Percentiles rank a stretch among this genome's conserved stretches.
phyloP scores from a whole-genome alignment of 2,888 invertebrate species.

The Pseudanteris insignis region DNA sequence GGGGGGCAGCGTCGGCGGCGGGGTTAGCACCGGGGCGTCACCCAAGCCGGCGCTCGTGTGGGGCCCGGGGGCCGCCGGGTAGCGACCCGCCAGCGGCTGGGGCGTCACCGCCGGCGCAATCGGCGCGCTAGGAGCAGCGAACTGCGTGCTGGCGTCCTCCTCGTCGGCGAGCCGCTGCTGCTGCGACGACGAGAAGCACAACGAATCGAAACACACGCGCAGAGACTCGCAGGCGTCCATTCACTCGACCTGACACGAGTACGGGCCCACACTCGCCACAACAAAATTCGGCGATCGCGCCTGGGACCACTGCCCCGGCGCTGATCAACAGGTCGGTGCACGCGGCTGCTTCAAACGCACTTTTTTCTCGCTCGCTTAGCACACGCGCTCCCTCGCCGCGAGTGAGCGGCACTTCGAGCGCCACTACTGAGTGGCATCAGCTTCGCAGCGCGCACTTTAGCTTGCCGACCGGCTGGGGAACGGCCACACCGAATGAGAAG shows the following conservation, averaged over 20 bases:
- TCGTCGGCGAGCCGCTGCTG: constrained; percentile 81
- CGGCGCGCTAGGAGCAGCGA: constrained; percentile 60
- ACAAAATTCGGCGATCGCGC: constrained; percentile 7
- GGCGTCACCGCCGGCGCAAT: constrained; percentile 61
- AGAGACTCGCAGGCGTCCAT: constrained; percentile 75
- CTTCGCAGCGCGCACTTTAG: constrained; percentile 15
- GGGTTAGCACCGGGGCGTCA: no score
- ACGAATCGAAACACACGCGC: constrained; percentile 90
- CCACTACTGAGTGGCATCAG: constrained; percentile 31
- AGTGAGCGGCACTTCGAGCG: constrained; percentile 31
- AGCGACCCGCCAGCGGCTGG: constrained; percentile 31
- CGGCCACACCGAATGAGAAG: constrained; percentile 15
- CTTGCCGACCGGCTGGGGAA: constrained; percentile 26
- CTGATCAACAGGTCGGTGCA: constrained; percentile 12
- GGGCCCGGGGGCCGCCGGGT: constrained; percentile 17
- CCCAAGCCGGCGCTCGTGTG: no score
- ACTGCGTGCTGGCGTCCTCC: constrained; percentile 74
- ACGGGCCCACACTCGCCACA: constrained; percentile 5
- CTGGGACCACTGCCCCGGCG: neutral
- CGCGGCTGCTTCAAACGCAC: neutral
- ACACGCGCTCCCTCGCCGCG: constrained; percentile 28
- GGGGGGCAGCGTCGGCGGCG: no score
- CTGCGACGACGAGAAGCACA: constrained; percentile 84
- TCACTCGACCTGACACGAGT: constrained; percentile 49
- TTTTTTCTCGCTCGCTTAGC: neutral